Evolutionary conservation across 2,888 invertebrate species (phyloP), one percentile per base, ranked within the genome.

Genomic region (Lasioglossum marginatum): DNA sequence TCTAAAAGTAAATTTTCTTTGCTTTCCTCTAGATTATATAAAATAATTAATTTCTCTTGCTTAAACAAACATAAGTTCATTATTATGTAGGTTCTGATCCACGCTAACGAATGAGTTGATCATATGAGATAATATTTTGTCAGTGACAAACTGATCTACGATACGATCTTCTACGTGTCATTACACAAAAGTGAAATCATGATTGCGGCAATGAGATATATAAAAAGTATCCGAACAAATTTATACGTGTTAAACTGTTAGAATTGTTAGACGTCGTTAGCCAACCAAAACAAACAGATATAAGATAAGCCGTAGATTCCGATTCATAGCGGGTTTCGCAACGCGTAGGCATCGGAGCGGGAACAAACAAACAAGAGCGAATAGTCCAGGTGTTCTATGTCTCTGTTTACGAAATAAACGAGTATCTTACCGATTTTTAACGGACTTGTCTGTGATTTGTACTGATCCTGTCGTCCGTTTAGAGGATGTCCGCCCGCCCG

Each of bases 401-500:
- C n/a, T 57, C 12, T 57, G 10, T 57, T 57, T 12, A 57, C n/a
- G 10, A 1, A 12, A 4, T n/a, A 4, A n/a, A n/a, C 23, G 4
- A 68, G 31, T 43, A 10, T 19, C 89, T 91, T 72, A 91, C 91
- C 83, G 89, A 31, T 71, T 78, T 60, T 75, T 87, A 27, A 81
- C 81, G 68, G 84, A 71, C 71, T 83, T 90, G 48, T 82, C 81
- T 60, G 84, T 27, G 43, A 82, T 75, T 19, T 86, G 77, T 37
- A 72, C 27, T 52, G 89, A 79, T 68, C 74, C 76, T 73, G 92
- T 79, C 68, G 87, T 66, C 87, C 90, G 89, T 10, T 91, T 91
- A 91, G 87, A 87, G 83, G 92, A 90, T 82, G 85, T 83, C 86
- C 91, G 91, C 86, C 89, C 90, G 88, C 88, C 90, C 87, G 92